A percentile compares a stretch with the other conserved stretches of the same genome.
Conservation (phyloP, 1,140 invertebrate species). For the Thaumetopoea pityocampa region DNA sequence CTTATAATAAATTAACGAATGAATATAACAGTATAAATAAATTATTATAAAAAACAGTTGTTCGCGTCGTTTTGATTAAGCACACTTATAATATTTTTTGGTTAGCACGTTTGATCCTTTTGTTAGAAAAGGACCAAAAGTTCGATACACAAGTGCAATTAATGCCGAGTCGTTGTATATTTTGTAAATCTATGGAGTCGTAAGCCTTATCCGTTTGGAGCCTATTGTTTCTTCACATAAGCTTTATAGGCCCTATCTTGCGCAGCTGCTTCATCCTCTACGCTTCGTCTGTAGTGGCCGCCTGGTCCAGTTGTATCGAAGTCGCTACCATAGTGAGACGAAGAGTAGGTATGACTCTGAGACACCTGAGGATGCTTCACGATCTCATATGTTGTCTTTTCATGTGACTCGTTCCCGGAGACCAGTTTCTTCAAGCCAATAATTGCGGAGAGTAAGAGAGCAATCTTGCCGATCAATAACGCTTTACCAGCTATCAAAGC, state of each 20-base stretch:
- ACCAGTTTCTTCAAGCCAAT: slow-evolving; percentile 86
- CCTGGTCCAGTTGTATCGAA: slow-evolving; percentile 75
- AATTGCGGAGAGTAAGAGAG: slow-evolving; percentile 84
- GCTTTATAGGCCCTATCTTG: slow-evolving; percentile 78
- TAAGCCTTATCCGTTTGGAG: slow-evolving; percentile 33
- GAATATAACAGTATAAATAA: no score
- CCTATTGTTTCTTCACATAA: slow-evolving; percentile 61
- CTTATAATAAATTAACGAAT: no score
- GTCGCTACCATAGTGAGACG: slow-evolving; percentile 82
- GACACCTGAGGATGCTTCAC: slow-evolving; percentile 89
- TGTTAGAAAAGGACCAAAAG: slow-evolving; percentile 30
- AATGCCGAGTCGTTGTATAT: slow-evolving; percentile 45
- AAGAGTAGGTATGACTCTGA: slow-evolving; percentile 85
- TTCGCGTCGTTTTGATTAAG: slow-evolving; percentile 39
- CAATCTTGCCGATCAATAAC: slow-evolving; percentile 84
- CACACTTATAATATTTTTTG: slow-evolving; percentile 31
- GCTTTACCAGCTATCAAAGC: slow-evolving; percentile 86
- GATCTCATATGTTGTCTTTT: slow-evolving; percentile 90
- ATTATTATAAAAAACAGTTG: no score
- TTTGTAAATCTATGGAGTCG: slow-evolving; percentile 53
- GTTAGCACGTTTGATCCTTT: slow-evolving; percentile 30
- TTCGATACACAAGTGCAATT: slow-evolving; percentile 21
- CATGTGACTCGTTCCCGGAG: slow-evolving; percentile 77
- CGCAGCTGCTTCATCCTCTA: slow-evolving; percentile 76
- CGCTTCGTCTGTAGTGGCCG: slow-evolving; percentile 79